phyloP scores from a whole-genome alignment of 1,140 invertebrate species.

The Cydia amplana region DNA sequence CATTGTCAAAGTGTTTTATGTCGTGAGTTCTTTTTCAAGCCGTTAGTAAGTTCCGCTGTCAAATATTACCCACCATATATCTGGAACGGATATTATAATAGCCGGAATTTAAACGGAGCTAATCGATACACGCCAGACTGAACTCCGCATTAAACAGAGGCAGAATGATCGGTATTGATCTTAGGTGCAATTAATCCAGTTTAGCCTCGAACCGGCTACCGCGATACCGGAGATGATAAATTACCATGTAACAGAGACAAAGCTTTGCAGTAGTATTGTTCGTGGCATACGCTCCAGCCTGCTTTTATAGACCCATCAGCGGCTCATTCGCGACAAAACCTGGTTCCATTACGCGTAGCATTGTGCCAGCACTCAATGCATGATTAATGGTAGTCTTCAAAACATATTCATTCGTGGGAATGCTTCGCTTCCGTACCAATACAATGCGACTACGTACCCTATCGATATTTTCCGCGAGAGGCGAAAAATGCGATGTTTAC shows the following conservation, averaged over 20 bases:
- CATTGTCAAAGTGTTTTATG: slow-evolving; percentile 3
- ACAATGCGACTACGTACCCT: slow-evolving; percentile 58
- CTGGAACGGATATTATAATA: slow-evolving; percentile 27
- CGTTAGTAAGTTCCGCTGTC: slow-evolving; percentile 32
- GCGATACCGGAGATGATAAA: slow-evolving; percentile 51
- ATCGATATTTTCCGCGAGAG: slow-evolving; percentile 68
- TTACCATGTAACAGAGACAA: slow-evolving; percentile 41
- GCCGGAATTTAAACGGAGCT: slow-evolving; percentile 22
- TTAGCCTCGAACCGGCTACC: slow-evolving; percentile 4
- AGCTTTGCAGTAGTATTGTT: slow-evolving; percentile 53
- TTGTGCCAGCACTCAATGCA: slow-evolving; percentile 67
- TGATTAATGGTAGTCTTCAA: slow-evolving; percentile 71
- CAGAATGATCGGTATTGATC: background rate
- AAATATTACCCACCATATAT: slow-evolving; percentile 30
- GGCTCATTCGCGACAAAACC: slow-evolving; percentile 47
- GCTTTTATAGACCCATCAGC: slow-evolving; percentile 58
- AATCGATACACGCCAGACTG: slow-evolving; percentile 4
- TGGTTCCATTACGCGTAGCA: slow-evolving; percentile 43
- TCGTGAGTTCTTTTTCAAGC: slow-evolving; percentile 1
- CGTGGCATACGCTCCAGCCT: slow-evolving; percentile 39
- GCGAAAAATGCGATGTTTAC: slow-evolving; percentile 75
- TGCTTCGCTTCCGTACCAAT: slow-evolving; percentile 47
- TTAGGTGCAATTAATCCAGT: slow-evolving; percentile 20
- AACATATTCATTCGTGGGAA: slow-evolving; percentile 73
- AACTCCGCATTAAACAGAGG: background rate